These are phyloP conservation scores for Cranoglanis bouderius DNA, from an alignment of 2,113 vertebrate genomes.

Conservation along the genomic window DNA sequence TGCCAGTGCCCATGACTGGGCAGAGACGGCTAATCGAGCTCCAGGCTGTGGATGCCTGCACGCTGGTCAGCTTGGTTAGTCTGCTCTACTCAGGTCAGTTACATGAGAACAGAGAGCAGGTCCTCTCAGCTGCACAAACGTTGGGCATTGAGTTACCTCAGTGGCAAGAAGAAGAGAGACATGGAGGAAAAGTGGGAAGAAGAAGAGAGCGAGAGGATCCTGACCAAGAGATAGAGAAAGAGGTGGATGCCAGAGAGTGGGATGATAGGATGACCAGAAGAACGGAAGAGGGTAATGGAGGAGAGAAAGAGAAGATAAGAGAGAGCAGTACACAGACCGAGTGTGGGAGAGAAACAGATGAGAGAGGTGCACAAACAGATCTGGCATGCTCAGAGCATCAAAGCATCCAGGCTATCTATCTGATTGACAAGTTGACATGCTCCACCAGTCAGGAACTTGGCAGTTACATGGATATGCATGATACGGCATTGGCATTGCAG, in stretches of 20 bases:
- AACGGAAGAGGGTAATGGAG: conserved; percentile 39
- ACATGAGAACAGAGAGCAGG: conserved; percentile 76
- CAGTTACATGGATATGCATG: not conserved
- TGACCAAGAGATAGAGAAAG: conserved; percentile 34
- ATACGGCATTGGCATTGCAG: conserved; percentile 6
- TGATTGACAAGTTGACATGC: not conserved
- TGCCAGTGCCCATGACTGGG: conserved; percentile 53
- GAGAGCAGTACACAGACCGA: conserved; percentile 27
- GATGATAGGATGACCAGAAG: not conserved
- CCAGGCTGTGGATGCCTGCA: conserved; percentile 69
- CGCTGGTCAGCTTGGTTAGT: conserved; percentile 78
- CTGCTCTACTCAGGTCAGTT: conserved; percentile 86
- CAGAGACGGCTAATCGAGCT: conserved; percentile 77
- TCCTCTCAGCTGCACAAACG: conserved; percentile 78
- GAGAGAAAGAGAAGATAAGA: conserved; percentile 21
- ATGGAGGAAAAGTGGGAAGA: not conserved
- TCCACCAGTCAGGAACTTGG: conserved; percentile 10
- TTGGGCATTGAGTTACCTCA: conserved; percentile 78
- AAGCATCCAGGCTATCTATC: conserved; percentile 21
- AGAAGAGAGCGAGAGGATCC: not conserved
- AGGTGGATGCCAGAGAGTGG: conserved; percentile 39
- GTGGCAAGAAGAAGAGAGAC: conserved; percentile 58
- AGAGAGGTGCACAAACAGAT: conserved; percentile 52
- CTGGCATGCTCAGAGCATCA: conserved; percentile 42
- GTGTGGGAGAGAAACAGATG: conserved; percentile 30